Base-by-base conservation (phyloP, 1,140 invertebrate genomes). In the Drosophila ananassae region DNA sequence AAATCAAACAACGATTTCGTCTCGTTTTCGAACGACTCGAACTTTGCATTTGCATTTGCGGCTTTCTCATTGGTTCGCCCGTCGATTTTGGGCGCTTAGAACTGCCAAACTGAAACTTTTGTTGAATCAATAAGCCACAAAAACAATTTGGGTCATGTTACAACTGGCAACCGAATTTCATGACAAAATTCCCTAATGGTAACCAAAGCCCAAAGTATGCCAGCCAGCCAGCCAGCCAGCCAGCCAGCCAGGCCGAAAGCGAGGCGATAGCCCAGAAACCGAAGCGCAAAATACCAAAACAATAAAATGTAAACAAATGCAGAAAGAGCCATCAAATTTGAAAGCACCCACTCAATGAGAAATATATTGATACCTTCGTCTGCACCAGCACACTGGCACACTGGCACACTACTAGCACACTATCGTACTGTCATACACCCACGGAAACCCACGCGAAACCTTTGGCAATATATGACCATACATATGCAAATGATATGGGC, bases 101-200 rank as follows among this genome's bases (percentile, higher is more conserved):
- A 77, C 60, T 74, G 76, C 67, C 76, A 28, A 28, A 28, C 25
- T 28, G 68, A 73, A 68, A 81, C 77, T 76, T 91, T 91, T 91
- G 90, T 91, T 91, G 82, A 91, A 91, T 91, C 90, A 91, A 91
- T 91, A 91, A 91, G 83, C 78, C 73, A 91, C 73, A 79, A 80
- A 77, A 77, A 82, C 79, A 75, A 91, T 89, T 91, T 85, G 74
- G 90, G 79, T 91, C 90, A 89, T 75, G 85, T 91, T 91, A 74
- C 90, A 91, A 61, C 59, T 67, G 63, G 73, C 76, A 66, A 81
- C 61, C 63, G 73, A 62, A 76, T 68, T 91, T 84, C 90, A 91
- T 90, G 90, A 90, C 90, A 91, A 91, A 76, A 83, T 78, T 83
- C 81, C 85, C 83, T 77, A 81, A 81, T 57, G 66, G 85, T 79